A percentile compares a stretch with the other conserved stretches of the same genome.
These are phyloP conservation scores for Lagorchestes hirsutus DNA, from an alignment of 2,797 vertebrate genomes.

Conservation along the genomic window DNA sequence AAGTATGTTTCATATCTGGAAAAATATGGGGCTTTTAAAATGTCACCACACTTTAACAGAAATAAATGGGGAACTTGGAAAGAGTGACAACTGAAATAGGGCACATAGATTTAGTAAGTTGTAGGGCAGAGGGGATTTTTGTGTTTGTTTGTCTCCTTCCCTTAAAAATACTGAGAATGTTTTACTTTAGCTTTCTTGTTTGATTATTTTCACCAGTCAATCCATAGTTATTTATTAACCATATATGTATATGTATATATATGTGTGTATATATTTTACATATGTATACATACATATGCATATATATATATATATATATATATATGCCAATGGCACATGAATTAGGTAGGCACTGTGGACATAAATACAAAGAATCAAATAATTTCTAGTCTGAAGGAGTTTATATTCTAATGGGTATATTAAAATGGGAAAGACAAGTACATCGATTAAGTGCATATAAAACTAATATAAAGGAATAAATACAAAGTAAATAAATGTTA, in stretches of 20 bases:
- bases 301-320: too few species aligned
- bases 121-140: background rate
- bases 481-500: background rate
- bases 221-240: conserved; percentile 2
- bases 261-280: too few species aligned
- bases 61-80: background rate
- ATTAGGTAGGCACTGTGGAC: background rate
- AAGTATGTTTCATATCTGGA: background rate
- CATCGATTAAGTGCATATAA: background rate
- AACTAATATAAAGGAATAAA: background rate
- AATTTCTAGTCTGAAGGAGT: background rate
- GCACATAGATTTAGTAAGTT: background rate
- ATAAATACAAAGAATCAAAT: background rate
- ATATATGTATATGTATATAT: background rate
- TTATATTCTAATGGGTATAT: background rate
- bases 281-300: background rate
- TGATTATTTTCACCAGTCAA: background rate
- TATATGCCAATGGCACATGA: too few species aligned
- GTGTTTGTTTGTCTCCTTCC: background rate
- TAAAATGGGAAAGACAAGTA: background rate
- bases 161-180: background rate
- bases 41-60: background rate
- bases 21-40: background rate
- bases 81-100: background rate
- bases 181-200: background rate